Percentiles rank a stretch among this genome's conserved stretches.
Evolutionary conservation across 2,888 invertebrate genomes (phyloP).

Genomic region (Lasioglossum villosulum): DNA sequence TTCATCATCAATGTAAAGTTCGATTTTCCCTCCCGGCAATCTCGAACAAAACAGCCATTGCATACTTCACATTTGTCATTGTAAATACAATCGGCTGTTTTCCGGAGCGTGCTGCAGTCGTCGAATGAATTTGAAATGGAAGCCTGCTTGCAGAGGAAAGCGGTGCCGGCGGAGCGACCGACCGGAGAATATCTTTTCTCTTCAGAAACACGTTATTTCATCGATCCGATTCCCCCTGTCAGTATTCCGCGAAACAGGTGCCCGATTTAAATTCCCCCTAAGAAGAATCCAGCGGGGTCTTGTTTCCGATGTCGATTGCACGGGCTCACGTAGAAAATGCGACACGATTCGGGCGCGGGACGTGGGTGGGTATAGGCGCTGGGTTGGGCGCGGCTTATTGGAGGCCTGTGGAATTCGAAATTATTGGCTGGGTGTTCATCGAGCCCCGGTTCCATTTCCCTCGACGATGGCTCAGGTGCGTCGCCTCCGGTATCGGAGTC

Average conservation of each 20-base stretch:
- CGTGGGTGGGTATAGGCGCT: background rate
- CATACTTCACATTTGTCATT: slow-evolving; percentile 9
- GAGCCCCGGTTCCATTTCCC: slow-evolving; percentile 53
- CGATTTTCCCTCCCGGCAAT: background rate
- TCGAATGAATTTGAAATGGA: slow-evolving; percentile 4
- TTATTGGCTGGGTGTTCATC: slow-evolving; percentile 57
- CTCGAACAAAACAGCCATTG: background rate
- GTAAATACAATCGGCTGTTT: slow-evolving; percentile 16
- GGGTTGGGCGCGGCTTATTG: slow-evolving; percentile 20
- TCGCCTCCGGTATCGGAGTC: slow-evolving; percentile 61
- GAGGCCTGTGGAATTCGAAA: slow-evolving; percentile 53
- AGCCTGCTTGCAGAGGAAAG: background rate
- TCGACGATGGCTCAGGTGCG: slow-evolving; percentile 58
- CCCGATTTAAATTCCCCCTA: slow-evolving; percentile 19
- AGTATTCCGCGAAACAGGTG: slow-evolving; percentile 6
- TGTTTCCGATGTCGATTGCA: slow-evolving; percentile 19
- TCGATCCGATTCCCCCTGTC: slow-evolving; percentile 17
- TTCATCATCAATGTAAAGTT: background rate
- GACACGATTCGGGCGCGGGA: slow-evolving; percentile 20
- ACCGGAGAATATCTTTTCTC: slow-evolving; percentile 8
- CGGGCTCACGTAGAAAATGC: slow-evolving; percentile 47
- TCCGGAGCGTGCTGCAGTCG: background rate
- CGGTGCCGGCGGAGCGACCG: background rate
- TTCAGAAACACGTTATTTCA: background rate
- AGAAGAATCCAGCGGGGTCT: slow-evolving; percentile 1